Percentiles rank a stretch among this genome's conserved stretches.
These are phyloP conservation scores for Raja brachyura DNA, from an alignment of 2,113 vertebrate species.

Conservation along the genomic window DNA sequence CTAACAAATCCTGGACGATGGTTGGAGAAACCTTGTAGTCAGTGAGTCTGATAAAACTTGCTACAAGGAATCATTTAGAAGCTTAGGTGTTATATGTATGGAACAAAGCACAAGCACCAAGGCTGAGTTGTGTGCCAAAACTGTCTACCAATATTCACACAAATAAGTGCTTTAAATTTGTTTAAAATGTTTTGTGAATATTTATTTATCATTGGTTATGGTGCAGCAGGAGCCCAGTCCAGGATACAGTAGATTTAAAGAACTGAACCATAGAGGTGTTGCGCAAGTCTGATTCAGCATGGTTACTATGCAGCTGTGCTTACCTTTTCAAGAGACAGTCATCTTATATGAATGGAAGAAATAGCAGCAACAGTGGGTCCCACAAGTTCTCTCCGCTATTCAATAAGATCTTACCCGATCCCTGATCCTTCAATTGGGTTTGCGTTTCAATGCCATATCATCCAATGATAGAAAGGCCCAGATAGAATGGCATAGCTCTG, in stretches of 20 bases:
- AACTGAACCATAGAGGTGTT: neutral
- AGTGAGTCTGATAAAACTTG: neutral
- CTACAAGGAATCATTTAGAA: neutral
- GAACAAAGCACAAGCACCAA: neutral
- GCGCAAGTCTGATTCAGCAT: neutral
- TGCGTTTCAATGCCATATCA: too few relatives aligned
- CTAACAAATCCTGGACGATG: neutral
- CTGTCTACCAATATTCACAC: neutral
- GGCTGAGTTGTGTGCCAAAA: neutral
- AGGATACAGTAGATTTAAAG: neutral
- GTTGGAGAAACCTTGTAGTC: neutral
- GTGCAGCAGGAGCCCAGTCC: neutral
- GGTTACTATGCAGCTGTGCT: neutral
- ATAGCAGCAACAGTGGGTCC: too few relatives aligned
- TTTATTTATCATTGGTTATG: constrained; percentile 13
- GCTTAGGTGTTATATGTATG: neutral
- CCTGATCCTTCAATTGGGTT: too few relatives aligned
- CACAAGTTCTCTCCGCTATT: too few relatives aligned
- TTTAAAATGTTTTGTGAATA: neutral
- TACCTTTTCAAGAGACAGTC: neutral
- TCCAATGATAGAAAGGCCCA: too few relatives aligned
- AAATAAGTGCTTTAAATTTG: constrained; percentile 3
- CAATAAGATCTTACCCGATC: too few relatives aligned
- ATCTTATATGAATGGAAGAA: too few relatives aligned
- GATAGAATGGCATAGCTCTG: too few relatives aligned